Conservation (phyloP, 2,113 vertebrate genomes). For the Sceloporus undulatus region DNA sequence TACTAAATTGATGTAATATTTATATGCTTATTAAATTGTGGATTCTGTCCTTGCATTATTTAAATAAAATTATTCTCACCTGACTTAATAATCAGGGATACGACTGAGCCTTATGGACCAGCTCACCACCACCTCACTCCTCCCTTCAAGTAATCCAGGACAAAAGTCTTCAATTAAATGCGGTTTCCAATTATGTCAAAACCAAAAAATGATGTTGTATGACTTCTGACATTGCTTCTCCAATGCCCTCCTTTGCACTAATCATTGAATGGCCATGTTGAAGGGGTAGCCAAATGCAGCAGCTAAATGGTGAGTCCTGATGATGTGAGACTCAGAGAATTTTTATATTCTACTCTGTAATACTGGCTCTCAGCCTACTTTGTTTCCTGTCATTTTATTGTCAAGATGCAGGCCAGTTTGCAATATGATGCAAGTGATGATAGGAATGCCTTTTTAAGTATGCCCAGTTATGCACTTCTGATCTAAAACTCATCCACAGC, state of each 20-base stretch:
- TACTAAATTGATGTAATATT: background rate
- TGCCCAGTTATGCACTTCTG: background rate
- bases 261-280: no score
- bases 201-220: background rate
- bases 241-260: no score
- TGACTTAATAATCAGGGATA: no score
- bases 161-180: background rate
- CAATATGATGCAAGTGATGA: background rate
- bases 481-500: slow-evolving; percentile 25
- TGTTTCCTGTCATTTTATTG: background rate
- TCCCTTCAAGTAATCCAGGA: background rate
- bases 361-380: no score
- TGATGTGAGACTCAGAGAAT: no score
- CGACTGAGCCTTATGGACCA: background rate
- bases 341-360: background rate
- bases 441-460: background rate
- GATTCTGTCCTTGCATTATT: background rate
- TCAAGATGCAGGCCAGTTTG: background rate
- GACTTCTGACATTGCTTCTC: background rate
- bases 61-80: no score
- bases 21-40: background rate
- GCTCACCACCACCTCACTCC: background rate
- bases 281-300: no score
- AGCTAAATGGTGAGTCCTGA: no score
- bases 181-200: no score